phyloP scores from a whole-genome alignment of 1,140 invertebrate genomes.

The Drosophila tristis region DNA sequence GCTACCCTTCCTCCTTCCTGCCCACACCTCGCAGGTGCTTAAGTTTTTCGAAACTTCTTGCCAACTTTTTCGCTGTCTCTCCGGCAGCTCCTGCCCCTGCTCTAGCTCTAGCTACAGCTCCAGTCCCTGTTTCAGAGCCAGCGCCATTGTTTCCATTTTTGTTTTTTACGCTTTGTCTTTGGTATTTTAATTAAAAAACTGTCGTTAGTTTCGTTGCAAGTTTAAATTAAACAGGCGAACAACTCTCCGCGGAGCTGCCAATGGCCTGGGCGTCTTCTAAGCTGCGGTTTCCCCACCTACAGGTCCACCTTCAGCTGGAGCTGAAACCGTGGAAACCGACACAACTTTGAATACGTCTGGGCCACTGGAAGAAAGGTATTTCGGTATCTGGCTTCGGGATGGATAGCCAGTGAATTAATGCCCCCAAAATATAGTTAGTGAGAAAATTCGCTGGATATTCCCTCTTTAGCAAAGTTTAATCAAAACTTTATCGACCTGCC shows the following conservation, averaged over 20 bases:
- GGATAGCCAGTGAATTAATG: neutral
- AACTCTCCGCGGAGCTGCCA: constrained; percentile 48
- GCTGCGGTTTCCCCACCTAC: constrained; percentile 16
- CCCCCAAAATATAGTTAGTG: neutral
- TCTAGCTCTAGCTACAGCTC: constrained; percentile 8
- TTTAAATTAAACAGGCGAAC: constrained; percentile 73
- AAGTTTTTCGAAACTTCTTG: constrained; percentile 70
- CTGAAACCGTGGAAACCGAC: neutral
- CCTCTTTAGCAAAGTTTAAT: constrained; percentile 16
- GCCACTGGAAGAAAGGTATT: constrained; percentile 10
- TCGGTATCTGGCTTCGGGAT: neutral
- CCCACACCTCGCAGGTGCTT: constrained; percentile 61
- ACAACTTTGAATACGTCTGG: constrained; percentile 35
- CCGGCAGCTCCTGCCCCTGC: constrained; percentile 6
- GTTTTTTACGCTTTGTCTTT: constrained; percentile 69
- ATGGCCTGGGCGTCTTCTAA: constrained; percentile 31
- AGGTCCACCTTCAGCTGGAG: neutral
- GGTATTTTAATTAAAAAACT: constrained; percentile 82
- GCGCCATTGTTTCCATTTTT: constrained; percentile 38
- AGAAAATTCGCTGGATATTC: neutral
- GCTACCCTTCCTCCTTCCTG: neutral
- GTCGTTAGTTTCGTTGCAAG: constrained; percentile 77
- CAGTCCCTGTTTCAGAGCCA: constrained; percentile 23
- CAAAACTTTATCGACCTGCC: constrained; percentile 38
- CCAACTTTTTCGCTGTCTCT: constrained; percentile 71